Base-by-base conservation (phyloP, 2,797 vertebrate genomes). In the Dromococcyx pavoninus region DNA sequence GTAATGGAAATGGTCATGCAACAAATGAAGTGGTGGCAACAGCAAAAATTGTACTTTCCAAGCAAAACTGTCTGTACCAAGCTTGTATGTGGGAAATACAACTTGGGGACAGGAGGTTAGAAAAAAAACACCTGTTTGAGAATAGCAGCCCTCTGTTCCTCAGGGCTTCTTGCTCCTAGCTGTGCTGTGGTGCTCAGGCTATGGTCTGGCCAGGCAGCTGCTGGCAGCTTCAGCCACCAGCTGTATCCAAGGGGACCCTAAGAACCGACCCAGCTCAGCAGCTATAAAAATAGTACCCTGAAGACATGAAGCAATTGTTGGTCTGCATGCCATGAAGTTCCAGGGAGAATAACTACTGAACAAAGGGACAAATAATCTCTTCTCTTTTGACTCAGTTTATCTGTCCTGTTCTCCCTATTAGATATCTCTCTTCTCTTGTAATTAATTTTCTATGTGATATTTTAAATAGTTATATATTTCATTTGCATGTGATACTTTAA, bases 221-320 rank as follows among this genome's bases (percentile, higher is more conserved):
- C 94, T 76, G 86, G 30, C 94, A 91, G 67, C 94, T 93, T 94
- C 77, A 51, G 74, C 77, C 64, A 33, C 89, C 94, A 94, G 90
- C 83, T 93, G 86, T 71, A 30, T 50, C 76, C 82, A 65, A 74
- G 39, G 60, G 86, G 77, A 84, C 79, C 61, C 76, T 5, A 4
- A 67, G 79, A 64, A 75, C 1, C 10, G 33, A 24, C 51, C 30
- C 73, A 58, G 25, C 51, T 91, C 81, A 64, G 82, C 53, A 94
- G 88, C 66, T 5, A 0, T 61, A 70, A 35, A 90, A 78, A 66
- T 2, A 88, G 71, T 18, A 46, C 69, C 18, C 82, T 75, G 58
- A 61, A 83, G 57, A 51, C 24, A 71, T 4, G 24, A 78, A 72
- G 24, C 51, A 81, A 88, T 90, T 91, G 75, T 71, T 93, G 39